Conservation (phyloP, 1,140 invertebrate species). For the Sesamia nonagrioides region DNA sequence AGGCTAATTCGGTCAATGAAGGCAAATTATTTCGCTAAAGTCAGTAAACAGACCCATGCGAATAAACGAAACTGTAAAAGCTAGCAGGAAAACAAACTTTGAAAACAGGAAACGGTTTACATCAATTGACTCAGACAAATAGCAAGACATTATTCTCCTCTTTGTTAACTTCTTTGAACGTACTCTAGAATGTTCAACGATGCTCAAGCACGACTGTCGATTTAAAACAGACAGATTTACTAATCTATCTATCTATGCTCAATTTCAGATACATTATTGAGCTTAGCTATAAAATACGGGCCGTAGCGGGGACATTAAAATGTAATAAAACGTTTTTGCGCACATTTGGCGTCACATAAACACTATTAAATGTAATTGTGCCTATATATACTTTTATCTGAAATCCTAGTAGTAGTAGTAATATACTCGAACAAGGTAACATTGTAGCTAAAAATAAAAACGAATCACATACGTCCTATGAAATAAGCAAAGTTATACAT, state of each 20-base stretch:
- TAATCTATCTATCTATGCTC: background rate
- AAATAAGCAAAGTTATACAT: background rate
- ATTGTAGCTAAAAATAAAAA: too few species aligned
- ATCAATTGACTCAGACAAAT: constrained; percentile 1
- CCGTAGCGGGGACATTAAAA: background rate
- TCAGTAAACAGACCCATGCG: background rate
- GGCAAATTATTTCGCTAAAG: background rate
- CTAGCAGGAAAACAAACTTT: background rate
- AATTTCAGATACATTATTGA: background rate
- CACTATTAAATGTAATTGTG: background rate
- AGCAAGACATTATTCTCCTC: constrained; percentile 3
- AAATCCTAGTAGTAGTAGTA: too few species aligned
- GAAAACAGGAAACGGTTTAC: background rate
- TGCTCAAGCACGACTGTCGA: background rate
- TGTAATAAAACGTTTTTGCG: background rate
- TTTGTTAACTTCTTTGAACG: background rate
- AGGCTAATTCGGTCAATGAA: constrained; percentile 14
- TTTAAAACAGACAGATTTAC: background rate
- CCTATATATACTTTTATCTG: background rate
- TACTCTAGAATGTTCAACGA: background rate
- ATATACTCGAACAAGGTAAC: too few species aligned
- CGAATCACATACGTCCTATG: background rate
- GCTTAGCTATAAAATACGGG: background rate
- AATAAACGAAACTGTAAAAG: background rate
- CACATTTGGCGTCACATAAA: background rate